These are phyloP conservation scores for Ursus arctos DNA, from an alignment of 2,113 vertebrate genomes.

Conservation along the genomic window DNA sequence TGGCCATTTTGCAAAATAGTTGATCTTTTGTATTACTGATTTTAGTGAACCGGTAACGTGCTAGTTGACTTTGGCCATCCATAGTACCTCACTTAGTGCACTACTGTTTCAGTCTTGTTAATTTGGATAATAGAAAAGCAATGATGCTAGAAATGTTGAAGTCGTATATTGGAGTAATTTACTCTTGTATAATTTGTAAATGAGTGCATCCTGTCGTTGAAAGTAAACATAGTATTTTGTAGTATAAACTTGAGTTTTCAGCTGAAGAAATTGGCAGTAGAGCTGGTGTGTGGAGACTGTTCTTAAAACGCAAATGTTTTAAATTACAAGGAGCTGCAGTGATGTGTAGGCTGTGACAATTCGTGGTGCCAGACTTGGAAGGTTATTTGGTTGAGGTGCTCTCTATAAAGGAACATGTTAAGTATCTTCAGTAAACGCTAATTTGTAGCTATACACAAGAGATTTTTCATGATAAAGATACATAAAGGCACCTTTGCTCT, in stretches of 20 bases:
- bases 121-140: slow-evolving; percentile 61
- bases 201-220: slow-evolving; percentile 43
- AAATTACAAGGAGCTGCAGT: slow-evolving; percentile 44
- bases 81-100: neutral
- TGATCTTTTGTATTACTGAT: slow-evolving; percentile 39
- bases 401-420: slow-evolving; percentile 56
- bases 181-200: slow-evolving; percentile 60
- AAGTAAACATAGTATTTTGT: slow-evolving; percentile 57
- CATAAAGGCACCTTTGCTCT: slow-evolving; percentile 16
- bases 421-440: slow-evolving; percentile 55
- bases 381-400: slow-evolving; percentile 51
- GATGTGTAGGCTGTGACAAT: slow-evolving; percentile 47
- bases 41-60: slow-evolving; percentile 13
- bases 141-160: slow-evolving; percentile 51
- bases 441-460: slow-evolving; percentile 53
- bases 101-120: slow-evolving; percentile 29
- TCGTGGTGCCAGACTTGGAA: slow-evolving; percentile 37
- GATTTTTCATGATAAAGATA: slow-evolving; percentile 59
- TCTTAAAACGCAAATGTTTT: slow-evolving; percentile 73
- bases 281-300: slow-evolving; percentile 31
- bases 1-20: slow-evolving; percentile 15
- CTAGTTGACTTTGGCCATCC: slow-evolving; percentile 8
- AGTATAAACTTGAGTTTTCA: slow-evolving; percentile 62
- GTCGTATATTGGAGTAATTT: slow-evolving; percentile 46
- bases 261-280: slow-evolving; percentile 58